Conservation (phyloP, 2,888 invertebrate species). For the Muschampia plurimacula region DNA sequence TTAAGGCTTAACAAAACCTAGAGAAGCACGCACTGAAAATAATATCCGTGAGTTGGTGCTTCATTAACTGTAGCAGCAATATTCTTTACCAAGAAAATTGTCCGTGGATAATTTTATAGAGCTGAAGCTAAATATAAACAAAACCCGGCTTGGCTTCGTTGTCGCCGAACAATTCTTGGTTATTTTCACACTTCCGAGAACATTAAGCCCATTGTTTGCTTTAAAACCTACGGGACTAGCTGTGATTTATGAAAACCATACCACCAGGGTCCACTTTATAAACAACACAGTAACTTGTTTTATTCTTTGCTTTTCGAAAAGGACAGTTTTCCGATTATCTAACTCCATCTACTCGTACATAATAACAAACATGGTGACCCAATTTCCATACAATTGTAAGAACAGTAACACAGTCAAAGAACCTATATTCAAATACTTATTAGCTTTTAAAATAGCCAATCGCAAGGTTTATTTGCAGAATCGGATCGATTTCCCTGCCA, state of each 20-base stretch:
- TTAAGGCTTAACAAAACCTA: not conserved
- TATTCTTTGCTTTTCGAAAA: not conserved
- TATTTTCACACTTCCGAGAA: conserved; percentile 39
- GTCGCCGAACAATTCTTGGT: conserved; percentile 35
- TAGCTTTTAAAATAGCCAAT: conserved; percentile 58
- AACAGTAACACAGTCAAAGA: conserved; percentile 38
- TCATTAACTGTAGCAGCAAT: conserved; percentile 16
- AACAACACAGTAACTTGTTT: not conserved
- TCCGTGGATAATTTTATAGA: conserved; percentile 35
- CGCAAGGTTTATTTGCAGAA: conserved; percentile 55
- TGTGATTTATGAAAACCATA: conserved; percentile 31
- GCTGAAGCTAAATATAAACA: conserved; percentile 39
- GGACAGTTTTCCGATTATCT: not conserved
- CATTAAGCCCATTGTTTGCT: conserved; percentile 36
- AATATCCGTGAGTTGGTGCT: not conserved
- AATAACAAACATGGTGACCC: conserved; percentile 1
- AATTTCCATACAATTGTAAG: not conserved
- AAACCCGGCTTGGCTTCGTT: conserved; percentile 38
- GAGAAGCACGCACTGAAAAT: not conserved
- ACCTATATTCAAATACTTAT: conserved; percentile 61
- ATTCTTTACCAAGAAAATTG: conserved; percentile 33
- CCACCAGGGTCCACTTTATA: conserved; percentile 1
- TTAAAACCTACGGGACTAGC: conserved; percentile 35
- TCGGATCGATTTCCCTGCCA: conserved; percentile 53
- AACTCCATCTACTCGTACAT: not conserved